phyloP scores from a whole-genome alignment of 2,888 invertebrate genomes.

The Cheilosia urbana region DNA sequence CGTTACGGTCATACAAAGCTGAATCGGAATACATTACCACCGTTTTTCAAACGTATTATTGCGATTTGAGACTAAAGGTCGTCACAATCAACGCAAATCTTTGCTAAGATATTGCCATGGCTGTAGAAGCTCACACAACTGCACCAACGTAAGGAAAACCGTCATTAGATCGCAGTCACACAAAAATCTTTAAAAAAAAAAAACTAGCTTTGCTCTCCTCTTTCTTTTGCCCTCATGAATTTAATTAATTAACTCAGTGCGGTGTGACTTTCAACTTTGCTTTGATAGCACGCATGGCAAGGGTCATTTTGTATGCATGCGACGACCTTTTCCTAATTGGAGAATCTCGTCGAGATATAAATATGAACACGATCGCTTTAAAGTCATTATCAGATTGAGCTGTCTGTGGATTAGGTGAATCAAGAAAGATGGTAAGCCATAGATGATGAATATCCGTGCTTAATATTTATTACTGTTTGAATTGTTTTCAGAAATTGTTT shows the following conservation, averaged over 20 bases:
- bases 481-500: slow-evolving; percentile 50
- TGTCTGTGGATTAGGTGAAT: slow-evolving; percentile 49
- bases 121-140: background rate
- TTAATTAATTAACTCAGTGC: slow-evolving; percentile 58
- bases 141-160: background rate
- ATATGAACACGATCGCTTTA: slow-evolving; percentile 56
- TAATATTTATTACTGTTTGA: background rate
- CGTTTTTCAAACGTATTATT: background rate
- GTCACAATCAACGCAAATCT: slow-evolving; percentile 24
- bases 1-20: slow-evolving; percentile 7
- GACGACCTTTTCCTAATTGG: slow-evolving; percentile 32
- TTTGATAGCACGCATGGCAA: slow-evolving; percentile 17
- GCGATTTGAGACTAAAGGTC: slow-evolving; percentile 41
- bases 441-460: background rate
- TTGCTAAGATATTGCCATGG: slow-evolving; percentile 46
- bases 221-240: slow-evolving; percentile 17
- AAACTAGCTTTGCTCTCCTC: slow-evolving; percentile 29
- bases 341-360: slow-evolving; percentile 57
- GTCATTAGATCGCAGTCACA: slow-evolving; percentile 4
- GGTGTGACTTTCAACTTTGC: slow-evolving; percentile 23
- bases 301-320: slow-evolving; percentile 64
- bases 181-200: background rate
- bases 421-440: slow-evolving; percentile 47
- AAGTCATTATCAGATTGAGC: slow-evolving; percentile 62
- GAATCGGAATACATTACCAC: slow-evolving; percentile 36